Base-by-base conservation (phyloP, 2,797 vertebrate species). In the Furcifer pardalis region DNA sequence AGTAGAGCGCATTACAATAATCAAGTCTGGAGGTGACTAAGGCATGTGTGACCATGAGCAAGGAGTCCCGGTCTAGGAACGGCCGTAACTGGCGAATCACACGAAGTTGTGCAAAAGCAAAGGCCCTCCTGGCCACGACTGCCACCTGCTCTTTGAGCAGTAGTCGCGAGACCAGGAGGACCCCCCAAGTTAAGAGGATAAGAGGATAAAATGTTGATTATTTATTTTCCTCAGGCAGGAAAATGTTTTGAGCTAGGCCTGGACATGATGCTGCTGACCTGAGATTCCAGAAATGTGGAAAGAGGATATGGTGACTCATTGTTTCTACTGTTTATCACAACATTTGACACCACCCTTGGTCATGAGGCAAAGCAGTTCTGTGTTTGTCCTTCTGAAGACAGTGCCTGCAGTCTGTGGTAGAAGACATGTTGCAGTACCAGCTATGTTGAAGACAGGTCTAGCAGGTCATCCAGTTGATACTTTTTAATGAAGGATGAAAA, bases 201-300 rank as follows among this genome's bases (percentile, higher is more conserved):
- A 44, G 15, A 44, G 60, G 49, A 2, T 1, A 4, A 12, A 27
- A 32, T 44, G 27, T 78, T 42, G 40, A 25, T 23, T 40, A n/a
- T 27, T 42, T 37, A 19, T n/a, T n/a, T n/a, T n/a, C 69, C 69
- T 71, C 69, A 71, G 9, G 27, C 35, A 65, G 7, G n/a, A 82
- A n/a, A 46, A 59, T 30, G 10, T 42, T 19, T n/a, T 30, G 42
- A 72, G 23, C 32, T 40, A 42, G 7, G 69, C 23, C 27, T 37
- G 23, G 37, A 40, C 74, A 68, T 83, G 63, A 68, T 83, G 30
- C 15, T 71, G 49, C 56, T 62, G 25, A 79, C 68, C 27, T 79
- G 77, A 79, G 68, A 86, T 77, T 81, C 73, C 52, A 40, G 73
- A 69, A 77, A 25, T 35, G n/a, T 81, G 78, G 40, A 75, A 76